Evolutionary conservation across 2,888 invertebrate genomes (phyloP), one percentile per base, ranked within the genome.

Genomic region (Apamea crenata): DNA sequence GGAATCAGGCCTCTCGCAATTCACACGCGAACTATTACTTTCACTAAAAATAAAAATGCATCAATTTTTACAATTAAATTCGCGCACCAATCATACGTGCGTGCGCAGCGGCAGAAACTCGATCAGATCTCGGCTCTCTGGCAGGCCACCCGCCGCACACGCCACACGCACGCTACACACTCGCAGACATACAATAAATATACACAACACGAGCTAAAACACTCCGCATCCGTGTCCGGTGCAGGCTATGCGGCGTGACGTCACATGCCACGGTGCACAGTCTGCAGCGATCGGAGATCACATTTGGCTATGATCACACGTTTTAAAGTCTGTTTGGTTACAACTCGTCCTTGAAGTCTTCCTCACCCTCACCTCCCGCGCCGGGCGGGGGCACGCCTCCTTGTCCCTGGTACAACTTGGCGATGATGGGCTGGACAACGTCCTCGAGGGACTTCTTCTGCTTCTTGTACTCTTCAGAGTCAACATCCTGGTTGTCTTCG

Each of bases 361-460:
- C 98, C 69, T 98, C 98, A 16, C 47, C 47, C 1, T 98, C 98
- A 0, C 98, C 98, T 1, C 97, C 98, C 67, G 97, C 98, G 36
- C 97, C 98, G 36, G 98, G 98, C 32, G 99, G 98, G 32, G 98
- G 98, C 25, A 97, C 97, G 44, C 98, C 98, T 36, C 98, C 99
- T 84, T 98, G 97, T 47, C 98, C 98, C 93, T 99, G 99, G 96
- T 99, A 99, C 88, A 99, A 96, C 97, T 99, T 99, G 77, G 99
- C 98, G 93, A 99, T 99, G 94, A 99, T 99, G 16, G 99, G 99
- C 94, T 99, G 99, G 0, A 99, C 99, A 61, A 99, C 98, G 90
- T 99, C 99, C 94, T 99, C 99, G 74, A 99, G 97, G 88, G 99
- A 98, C 95, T 99, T 99, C 98, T 99, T 99, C 94, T 99, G 99